Conservation (phyloP, 2,113 vertebrate genomes). For the Ciconia maguari region DNA sequence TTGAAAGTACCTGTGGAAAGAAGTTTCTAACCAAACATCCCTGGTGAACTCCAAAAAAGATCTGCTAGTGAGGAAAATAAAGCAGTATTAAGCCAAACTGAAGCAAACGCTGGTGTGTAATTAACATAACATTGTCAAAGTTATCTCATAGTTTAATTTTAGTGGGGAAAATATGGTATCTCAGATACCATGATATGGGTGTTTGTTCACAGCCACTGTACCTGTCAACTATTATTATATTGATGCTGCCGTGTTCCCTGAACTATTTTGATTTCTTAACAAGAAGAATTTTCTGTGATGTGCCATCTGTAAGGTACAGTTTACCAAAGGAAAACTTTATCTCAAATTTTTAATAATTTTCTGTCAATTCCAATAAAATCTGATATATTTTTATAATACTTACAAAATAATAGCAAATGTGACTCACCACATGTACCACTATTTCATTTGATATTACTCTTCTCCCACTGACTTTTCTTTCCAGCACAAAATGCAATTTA, state of each 20-base stretch:
- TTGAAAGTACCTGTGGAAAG: not conserved
- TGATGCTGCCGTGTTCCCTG: slow-evolving; percentile 58
- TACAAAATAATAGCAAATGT: slow-evolving; percentile 57
- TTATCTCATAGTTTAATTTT: slow-evolving; percentile 59
- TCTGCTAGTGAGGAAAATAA: not conserved
- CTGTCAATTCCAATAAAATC: slow-evolving; percentile 61
- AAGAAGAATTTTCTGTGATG: slow-evolving; percentile 58
- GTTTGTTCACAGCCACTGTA: slow-evolving; percentile 64
- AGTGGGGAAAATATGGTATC: slow-evolving; percentile 63
- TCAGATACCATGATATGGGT: slow-evolving; percentile 55
- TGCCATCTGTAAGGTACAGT: slow-evolving; percentile 56
- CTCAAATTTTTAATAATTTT: slow-evolving; percentile 60
- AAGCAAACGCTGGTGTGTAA: not conserved
- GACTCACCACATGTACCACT: slow-evolving; percentile 57
- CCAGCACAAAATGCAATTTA: slow-evolving; percentile 53
- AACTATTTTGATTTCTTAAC: slow-evolving; percentile 59
- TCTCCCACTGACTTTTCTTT: slow-evolving; percentile 62
- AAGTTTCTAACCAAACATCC: not conserved
- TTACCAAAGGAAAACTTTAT: slow-evolving; percentile 33
- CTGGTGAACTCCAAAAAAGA: not conserved
- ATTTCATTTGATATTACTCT: slow-evolving; percentile 53
- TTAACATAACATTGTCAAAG: slow-evolving; percentile 44
- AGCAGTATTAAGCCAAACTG: not conserved
- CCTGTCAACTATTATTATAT: slow-evolving; percentile 66
- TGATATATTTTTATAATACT: slow-evolving; percentile 41